Evolutionary conservation across 2,888 invertebrate genomes (phyloP), one percentile per base, ranked within the genome.

Genomic region (Scaptomyza tumidula): DNA sequence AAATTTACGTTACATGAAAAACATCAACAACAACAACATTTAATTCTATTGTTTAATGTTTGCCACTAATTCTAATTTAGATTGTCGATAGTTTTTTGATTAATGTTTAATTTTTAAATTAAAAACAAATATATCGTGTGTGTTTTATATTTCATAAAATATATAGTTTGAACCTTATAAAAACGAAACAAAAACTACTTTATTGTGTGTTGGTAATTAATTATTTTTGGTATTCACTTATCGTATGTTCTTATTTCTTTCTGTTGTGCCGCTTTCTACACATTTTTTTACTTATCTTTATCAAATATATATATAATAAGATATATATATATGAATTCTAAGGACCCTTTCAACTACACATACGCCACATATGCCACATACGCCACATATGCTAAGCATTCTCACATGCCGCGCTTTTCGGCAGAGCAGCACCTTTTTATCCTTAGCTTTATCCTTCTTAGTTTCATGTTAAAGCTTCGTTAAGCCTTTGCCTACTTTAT

Each of bases 61-160:
- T 79, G 80, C 86, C 80, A 83, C 83, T 84, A 86, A 86, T 83
- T 83, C 80, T 82, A 83, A 67, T 81, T 71, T 71, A 82, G 66
- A 75, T 82, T 82, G 49, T 78, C 65, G 66, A 78, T 78, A 78
- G 76, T 86, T 80, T 65, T 63, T 75, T 71, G 43, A 71, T 64
- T 61, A 67, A 69, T 73, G 73, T 75, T 75, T 64, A 79, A 67
- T 81, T 69, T 75, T 63, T n/a, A 11, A 41, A 43, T 63, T n/a
- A 11, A 41, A 43, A 41, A 33, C 9, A 41, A 41, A 6, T 11
- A 77, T 64, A 80, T 71, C 66, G 69, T 82, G 69, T 82, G 80
- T 69, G 69, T 69, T 64, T 66, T 52, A 74, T 52, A 76, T 82
- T 71, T 71, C 62, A 41, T 41, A 46, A 66, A 69, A 85, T 72